Evolutionary conservation across 2,888 invertebrate genomes (phyloP), one percentile per base, ranked within the genome.

Genomic region (Tiliacea citrago): DNA sequence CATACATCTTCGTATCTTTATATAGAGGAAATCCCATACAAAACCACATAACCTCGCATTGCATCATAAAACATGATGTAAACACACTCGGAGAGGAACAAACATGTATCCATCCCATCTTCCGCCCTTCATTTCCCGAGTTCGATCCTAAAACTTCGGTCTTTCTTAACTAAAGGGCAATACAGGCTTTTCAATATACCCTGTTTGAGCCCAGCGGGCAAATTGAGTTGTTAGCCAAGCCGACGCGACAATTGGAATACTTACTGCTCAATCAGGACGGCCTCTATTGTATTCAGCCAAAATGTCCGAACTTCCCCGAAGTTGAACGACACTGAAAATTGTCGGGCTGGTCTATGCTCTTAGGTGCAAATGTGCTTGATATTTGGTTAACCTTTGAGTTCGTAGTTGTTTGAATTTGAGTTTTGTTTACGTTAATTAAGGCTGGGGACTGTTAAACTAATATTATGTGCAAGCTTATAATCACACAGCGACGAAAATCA

Each of bases 121-220:
- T 51, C 67, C 71, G 72, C 84, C 88, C 75, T 82, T 81, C 75
- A 79, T 84, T 87, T 86, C 77, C 84, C 66, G 58, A 82, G 82
- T 66, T 24, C 66, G 65, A 77, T 79, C 77, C 79, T 75, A 84
- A 85, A 80, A 73, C 73, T 75, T 73, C 61, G 65, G 66, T 66
- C 63, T 68, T 73, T 74, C 82, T 82, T 60, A 76, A 81, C 82
- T 81, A 77, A 82, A 72, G n/a, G n/a, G n/a, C n/a, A n/a, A n/a
- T n/a, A n/a, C n/a, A n/a, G 80, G 81, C 84, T 87, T 84, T 86
- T 89, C 88, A 89, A 90, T 90, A 85, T 82, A 79, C 84, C 71
- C 76, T 82, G 75, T 83, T 80, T 65, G 77, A 81, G 68, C 79
- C 83, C 79, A 81, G 81, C 77, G 86, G 79, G 81, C 84, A 87